A percentile compares a stretch with the other conserved stretches of the same genome.
phyloP scores from a whole-genome alignment of 2,888 invertebrate genomes.

The Xestia ashworthii region DNA sequence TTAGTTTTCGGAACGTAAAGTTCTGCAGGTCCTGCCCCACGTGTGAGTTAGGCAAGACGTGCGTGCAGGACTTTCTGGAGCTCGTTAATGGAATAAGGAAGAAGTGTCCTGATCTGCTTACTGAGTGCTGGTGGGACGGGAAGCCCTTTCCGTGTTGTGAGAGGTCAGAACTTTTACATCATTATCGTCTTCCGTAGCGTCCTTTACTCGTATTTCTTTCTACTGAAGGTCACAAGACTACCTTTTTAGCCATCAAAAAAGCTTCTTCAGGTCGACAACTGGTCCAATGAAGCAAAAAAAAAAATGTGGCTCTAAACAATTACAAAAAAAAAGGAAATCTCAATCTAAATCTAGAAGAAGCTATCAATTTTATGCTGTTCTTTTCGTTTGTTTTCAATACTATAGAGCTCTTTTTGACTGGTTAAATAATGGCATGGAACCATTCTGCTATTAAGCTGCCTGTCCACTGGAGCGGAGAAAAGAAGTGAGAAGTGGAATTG shows the following conservation, averaged over 20 bases:
- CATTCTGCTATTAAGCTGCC: no score
- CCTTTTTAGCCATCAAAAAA: neutral
- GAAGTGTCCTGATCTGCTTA: conserved; percentile 79
- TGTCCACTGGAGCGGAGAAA: no score
- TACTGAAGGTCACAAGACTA: neutral
- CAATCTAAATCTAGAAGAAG: no score
- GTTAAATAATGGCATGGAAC: no score
- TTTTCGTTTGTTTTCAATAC: neutral
- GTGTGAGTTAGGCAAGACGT: conserved; percentile 78
- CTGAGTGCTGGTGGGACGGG: conserved; percentile 82
- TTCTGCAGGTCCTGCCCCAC: conserved; percentile 79
- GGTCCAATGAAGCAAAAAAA: no score
- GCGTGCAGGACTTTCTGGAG: conserved; percentile 73
- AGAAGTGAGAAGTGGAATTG: no score
- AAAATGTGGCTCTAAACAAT: no score
- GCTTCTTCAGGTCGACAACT: no score
- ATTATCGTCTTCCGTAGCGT: no score
- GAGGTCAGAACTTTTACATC: conserved; percentile 66
- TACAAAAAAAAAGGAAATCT: no score
- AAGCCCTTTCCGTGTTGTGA: conserved; percentile 82
- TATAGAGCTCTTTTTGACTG: no score
- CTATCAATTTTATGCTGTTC: neutral
- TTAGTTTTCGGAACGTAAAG: conserved; percentile 79
- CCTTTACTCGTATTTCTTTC: no score
- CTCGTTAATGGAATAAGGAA: conserved; percentile 73